Evolutionary conservation across 1,140 invertebrate species (phyloP), one percentile per base, ranked within the genome.

Genomic region (Limonius californicus): DNA sequence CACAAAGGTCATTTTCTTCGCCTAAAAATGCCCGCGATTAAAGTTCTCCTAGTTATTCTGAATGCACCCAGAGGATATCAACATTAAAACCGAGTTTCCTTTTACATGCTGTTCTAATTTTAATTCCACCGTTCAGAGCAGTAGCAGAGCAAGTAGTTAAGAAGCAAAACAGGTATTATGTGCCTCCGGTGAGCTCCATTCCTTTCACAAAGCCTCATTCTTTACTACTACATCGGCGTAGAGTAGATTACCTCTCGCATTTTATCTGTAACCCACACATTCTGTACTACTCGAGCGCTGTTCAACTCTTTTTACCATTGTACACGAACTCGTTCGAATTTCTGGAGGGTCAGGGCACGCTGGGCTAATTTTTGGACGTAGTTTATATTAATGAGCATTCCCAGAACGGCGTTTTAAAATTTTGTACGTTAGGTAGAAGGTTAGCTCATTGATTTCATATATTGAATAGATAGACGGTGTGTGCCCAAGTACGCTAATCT

Each of bases 101-200:
- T 39, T 39, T 39, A 14, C 35, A 39, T 39, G 8, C n/a, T 39
- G 35, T 39, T 39, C 35, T 39, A 39, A 39, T 39, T 39, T 39
- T 39, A 39, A 39, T 39, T 39, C 35, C 35, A 14, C 2, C n/a
- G 8, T 39, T 39, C 35, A 39, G 35, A 39, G 35, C 35, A 39
- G 35, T 39, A 39, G 35, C 35, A 14, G 23, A 27, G 35, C 35
- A 39, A 39, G 8, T 14, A 39, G 35, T 39, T 39, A 39, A 39
- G 35, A 39, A 39, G 35, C 35, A 39, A 39, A 39, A 39, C 35
- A 39, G 35, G 35, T 39, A 39, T 39, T 39, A 39, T 39, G n/a
- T 14, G 35, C 35, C 35, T 39, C n/a, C 8, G 35, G 35, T 39
- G n/a, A 2, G n/a, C 8, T 39, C n/a, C 35, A 14, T 39, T 39